Evolutionary conservation across 1,140 invertebrate genomes (phyloP).

Genomic region (Pararge aegeria): DNA sequence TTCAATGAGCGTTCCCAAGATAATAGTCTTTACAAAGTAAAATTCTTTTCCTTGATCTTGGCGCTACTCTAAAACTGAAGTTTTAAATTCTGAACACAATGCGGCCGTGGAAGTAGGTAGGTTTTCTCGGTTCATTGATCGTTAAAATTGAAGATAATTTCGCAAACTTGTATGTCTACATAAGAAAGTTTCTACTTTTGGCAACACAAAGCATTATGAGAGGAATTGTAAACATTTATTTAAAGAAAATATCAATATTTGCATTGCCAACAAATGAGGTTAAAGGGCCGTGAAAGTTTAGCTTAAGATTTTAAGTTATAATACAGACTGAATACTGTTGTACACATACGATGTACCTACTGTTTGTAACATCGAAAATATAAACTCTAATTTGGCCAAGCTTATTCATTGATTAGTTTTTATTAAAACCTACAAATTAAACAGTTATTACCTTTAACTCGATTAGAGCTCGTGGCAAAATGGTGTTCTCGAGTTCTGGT

Average conservation of each 20-base stretch:
- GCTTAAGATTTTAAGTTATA: too few species aligned
- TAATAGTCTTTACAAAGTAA: too few species aligned
- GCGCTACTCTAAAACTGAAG: background rate
- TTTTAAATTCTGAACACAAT: background rate
- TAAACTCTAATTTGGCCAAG: too few species aligned
- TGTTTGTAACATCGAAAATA: too few species aligned
- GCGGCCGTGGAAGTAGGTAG: background rate
- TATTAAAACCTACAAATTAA: too few species aligned
- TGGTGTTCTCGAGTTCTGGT: slow-evolving; percentile 50
- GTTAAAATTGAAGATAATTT: background rate
- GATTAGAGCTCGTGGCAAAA: slow-evolving; percentile 62
- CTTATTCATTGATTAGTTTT: too few species aligned
- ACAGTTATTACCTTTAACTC: slow-evolving; percentile 61
- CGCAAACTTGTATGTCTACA: background rate
- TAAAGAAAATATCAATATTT: background rate
- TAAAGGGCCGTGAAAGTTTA: background rate
- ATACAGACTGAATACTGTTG: too few species aligned
- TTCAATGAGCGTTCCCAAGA: too few species aligned
- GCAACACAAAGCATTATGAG: background rate
- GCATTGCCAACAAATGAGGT: background rate
- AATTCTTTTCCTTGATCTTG: too few species aligned
- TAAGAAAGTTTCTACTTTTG: background rate
- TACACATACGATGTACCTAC: too few species aligned
- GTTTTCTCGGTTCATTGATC: background rate
- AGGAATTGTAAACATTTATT: background rate